A percentile compares a stretch with the other conserved stretches of the same genome.
Conservation (phyloP, 2,888 invertebrate species). For the Microplitis manilae region DNA sequence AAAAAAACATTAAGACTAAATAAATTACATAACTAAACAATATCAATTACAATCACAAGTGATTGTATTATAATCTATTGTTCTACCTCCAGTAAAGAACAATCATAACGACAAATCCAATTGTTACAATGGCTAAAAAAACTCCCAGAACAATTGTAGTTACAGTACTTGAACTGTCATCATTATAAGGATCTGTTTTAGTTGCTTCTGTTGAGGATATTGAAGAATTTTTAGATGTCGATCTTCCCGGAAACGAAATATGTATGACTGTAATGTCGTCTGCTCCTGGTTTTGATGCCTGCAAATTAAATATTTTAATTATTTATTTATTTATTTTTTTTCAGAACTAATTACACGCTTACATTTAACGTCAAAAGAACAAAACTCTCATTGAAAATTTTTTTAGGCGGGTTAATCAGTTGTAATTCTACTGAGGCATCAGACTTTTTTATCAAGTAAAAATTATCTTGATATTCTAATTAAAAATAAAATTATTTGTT, state of each 20-base stretch:
- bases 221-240: constrained; percentile 32
- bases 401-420: constrained; percentile 40
- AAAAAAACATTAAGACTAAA: background rate
- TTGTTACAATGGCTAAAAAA: constrained; percentile 26
- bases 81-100: constrained; percentile 25
- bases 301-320: constrained; percentile 20
- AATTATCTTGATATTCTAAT: constrained; percentile 32
- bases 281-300: constrained; percentile 43
- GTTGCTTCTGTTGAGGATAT: constrained; percentile 30
- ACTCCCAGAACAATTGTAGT: constrained; percentile 29
- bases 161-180: background rate
- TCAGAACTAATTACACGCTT: constrained; percentile 23
- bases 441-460: background rate
- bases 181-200: background rate
- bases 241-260: constrained; percentile 46
- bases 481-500: background rate
- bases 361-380: constrained; percentile 45
- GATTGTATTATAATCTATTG: constrained; percentile 29
- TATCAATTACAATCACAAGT: background rate
- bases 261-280: constrained; percentile 44
- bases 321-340: background rate
- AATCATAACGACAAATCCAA: constrained; percentile 22
- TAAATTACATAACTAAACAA: background rate
- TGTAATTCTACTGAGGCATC: constrained; percentile 39
- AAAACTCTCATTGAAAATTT: constrained; percentile 44